Conservation (phyloP, 2,797 vertebrate genomes). For the Cuniculus paca region DNA sequence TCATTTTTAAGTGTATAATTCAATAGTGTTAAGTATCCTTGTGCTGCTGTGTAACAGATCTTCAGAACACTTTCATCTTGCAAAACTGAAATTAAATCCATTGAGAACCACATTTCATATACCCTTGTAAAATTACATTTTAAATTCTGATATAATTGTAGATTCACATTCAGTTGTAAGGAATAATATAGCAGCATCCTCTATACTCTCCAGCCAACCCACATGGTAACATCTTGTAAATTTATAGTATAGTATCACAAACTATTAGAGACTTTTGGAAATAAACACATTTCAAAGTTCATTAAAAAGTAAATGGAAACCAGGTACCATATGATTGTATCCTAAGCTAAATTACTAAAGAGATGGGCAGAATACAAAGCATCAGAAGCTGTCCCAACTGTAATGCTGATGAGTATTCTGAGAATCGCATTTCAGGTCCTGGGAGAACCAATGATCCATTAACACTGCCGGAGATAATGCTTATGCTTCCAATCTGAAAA, state of each 20-base stretch:
- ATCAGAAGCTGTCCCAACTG: background rate
- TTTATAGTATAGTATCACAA: background rate
- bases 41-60: background rate
- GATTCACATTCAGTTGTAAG: background rate
- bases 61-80: background rate
- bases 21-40: background rate
- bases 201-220: background rate
- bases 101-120: background rate
- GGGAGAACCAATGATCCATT: background rate
- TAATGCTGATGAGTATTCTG: background rate
- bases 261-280: background rate
- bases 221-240: background rate
- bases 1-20: background rate
- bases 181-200: background rate
- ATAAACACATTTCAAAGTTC: background rate
- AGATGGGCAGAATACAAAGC: background rate
- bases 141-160: slow-evolving; percentile 19
- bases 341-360: background rate
- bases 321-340: background rate
- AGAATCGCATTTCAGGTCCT: background rate
- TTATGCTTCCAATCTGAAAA: slow-evolving; percentile 39
- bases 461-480: background rate
- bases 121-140: background rate
- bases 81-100: background rate
- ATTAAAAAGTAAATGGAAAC: slow-evolving; percentile 3